These are phyloP conservation scores for Coracopsis vasa DNA, from an alignment of 2,113 vertebrate genomes.

Conservation along the genomic window DNA sequence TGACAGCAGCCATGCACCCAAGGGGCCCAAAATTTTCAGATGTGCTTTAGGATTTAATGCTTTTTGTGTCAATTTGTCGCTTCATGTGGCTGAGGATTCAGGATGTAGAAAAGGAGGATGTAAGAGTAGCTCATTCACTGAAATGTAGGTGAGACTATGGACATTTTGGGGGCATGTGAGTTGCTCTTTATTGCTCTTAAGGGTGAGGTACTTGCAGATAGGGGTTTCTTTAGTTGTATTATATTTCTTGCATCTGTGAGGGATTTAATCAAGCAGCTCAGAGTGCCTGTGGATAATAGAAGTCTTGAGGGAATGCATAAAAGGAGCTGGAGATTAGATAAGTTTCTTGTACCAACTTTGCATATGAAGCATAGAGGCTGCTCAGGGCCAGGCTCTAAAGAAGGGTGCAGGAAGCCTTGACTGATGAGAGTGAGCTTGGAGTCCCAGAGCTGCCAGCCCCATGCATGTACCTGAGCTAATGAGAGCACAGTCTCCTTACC, in stretches of 20 bases:
- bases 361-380: not conserved
- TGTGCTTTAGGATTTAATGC: not conserved
- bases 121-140: not conserved
- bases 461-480: not conserved
- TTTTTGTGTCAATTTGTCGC: not conserved
- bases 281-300: not conserved
- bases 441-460: not conserved
- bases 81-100: not conserved
- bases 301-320: not conserved
- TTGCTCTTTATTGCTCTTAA: not conserved
- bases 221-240: not conserved
- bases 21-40: not conserved
- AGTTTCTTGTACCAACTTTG: not conserved
- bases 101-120: not conserved
- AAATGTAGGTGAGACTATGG: not conserved
- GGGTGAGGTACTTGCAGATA: not conserved
- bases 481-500: not conserved
- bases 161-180: not conserved
- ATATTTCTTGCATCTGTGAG: not conserved
- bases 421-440: not conserved
- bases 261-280: not conserved
- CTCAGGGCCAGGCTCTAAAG: not conserved
- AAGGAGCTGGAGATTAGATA: not conserved
- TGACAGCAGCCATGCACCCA: not conserved
- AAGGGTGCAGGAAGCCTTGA: not conserved